A percentile compares a stretch with the other conserved stretches of the same genome.
Conservation (phyloP, 2,113 vertebrate genomes). For the Rhabdomys dilectus region DNA sequence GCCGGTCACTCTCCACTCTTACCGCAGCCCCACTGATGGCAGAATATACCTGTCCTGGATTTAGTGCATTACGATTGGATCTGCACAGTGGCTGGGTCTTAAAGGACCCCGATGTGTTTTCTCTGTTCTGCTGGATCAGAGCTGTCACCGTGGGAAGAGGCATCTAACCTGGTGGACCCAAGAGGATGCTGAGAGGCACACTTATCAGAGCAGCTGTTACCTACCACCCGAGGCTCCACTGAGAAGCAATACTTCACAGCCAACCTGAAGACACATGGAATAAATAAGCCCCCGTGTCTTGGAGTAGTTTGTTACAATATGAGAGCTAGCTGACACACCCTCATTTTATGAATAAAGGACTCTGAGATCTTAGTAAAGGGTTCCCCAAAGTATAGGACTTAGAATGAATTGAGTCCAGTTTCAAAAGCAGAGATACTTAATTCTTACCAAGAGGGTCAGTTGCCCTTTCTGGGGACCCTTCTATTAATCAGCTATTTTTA, state of each 20-base stretch:
- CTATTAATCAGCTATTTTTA: neutral
- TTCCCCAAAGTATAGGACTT: neutral
- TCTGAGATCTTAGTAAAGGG: neutral
- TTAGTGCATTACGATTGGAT: neutral
- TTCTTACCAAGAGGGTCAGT: neutral
- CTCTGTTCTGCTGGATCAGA: neutral
- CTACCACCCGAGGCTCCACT: rapidly evolving
- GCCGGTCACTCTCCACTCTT: neutral
- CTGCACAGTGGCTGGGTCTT: neutral
- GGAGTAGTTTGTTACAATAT: neutral
- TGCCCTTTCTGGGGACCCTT: neutral
- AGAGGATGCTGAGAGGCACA: neutral
- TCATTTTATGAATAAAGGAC: neutral
- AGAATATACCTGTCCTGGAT: neutral
- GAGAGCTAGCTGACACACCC: neutral
- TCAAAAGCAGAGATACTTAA: neutral
- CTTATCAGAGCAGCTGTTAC: neutral
- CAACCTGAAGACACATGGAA: rapidly evolving
- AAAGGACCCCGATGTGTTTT: rapidly evolving
- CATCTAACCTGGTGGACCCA: neutral
- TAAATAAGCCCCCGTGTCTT: neutral
- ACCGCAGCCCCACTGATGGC: neutral
- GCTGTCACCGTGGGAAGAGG: neutral
- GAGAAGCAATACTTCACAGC: neutral
- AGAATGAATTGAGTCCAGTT: neutral